A percentile compares a stretch with the other conserved stretches of the same genome.
These are phyloP conservation scores for Porites australiensis DNA, from an alignment of 64 coral and sea anemone species.

Conservation along the genomic window DNA sequence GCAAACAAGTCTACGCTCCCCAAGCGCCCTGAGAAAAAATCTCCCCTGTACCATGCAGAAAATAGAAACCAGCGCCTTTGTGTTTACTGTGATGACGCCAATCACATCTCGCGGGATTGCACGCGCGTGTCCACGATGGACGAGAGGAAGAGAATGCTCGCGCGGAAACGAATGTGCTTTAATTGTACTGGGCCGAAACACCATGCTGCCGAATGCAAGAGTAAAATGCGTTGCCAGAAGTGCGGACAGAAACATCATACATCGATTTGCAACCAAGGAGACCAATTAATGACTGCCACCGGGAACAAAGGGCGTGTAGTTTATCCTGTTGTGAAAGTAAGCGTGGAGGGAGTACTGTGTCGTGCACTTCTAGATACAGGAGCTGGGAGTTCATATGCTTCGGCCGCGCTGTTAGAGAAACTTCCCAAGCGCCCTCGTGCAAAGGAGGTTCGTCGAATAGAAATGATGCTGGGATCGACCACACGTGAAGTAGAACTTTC, in stretches of 20 bases:
- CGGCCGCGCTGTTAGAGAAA: constrained; percentile 17
- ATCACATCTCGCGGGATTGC: background rate
- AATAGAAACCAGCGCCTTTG: background rate
- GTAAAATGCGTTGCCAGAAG: constrained; percentile 18
- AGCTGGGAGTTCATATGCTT: constrained; percentile 34
- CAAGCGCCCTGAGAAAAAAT: background rate
- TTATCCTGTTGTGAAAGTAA: background rate
- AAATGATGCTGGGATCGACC: constrained; percentile 50
- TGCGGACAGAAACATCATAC: constrained; percentile 39
- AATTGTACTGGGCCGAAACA: constrained; percentile 27
- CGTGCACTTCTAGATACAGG: background rate
- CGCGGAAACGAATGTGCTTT: background rate
- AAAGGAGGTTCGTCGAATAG: constrained; percentile 29
- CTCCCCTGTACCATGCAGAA: background rate
- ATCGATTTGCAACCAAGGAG: background rate
- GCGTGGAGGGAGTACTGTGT: no score
- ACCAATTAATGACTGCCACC: no score
- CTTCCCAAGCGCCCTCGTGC: background rate
- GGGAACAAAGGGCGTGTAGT: no score
- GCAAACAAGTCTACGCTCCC: no score
- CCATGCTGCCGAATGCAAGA: background rate
- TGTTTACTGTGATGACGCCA: constrained; percentile 28
- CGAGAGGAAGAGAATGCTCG: background rate
- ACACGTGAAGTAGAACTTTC: constrained; percentile 47
- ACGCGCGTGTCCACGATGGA: background rate